Conservation (phyloP, 2,113 vertebrate species). For the Mellivora capensis region DNA sequence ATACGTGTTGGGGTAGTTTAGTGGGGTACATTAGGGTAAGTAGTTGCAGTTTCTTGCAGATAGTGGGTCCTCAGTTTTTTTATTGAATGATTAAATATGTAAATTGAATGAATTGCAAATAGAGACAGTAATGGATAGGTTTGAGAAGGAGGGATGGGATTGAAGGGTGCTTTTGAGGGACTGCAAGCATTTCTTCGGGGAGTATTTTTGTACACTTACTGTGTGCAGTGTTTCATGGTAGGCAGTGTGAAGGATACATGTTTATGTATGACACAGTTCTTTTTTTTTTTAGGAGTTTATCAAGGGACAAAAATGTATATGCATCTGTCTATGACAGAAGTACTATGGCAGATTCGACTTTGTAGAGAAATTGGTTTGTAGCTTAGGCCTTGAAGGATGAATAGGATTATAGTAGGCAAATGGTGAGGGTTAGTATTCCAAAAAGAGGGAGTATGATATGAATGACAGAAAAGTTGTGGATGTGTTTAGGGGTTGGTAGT, state of each 20-base stretch:
- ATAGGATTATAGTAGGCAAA: background rate
- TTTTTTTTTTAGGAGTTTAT: constrained; percentile 22
- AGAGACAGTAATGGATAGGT: background rate
- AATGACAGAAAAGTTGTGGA: background rate
- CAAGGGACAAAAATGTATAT: background rate
- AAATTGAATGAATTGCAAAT: constrained; percentile 4
- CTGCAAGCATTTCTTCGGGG: background rate
- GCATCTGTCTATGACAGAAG: background rate
- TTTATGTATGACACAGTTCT: background rate
- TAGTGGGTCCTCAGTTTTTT: background rate
- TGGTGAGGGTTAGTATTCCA: background rate
- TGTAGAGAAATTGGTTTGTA: background rate
- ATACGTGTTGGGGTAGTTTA: background rate
- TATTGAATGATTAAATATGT: constrained; percentile 26
- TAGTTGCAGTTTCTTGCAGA: background rate
- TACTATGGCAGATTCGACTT: background rate
- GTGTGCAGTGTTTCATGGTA: background rate
- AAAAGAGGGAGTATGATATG: background rate
- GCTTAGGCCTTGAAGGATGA: background rate
- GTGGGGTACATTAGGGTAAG: background rate
- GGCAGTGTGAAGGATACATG: background rate
- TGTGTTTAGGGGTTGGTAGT: background rate
- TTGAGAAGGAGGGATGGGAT: background rate
- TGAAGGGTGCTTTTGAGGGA: constrained; percentile 16
- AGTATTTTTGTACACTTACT: constrained; percentile 18